Conservation (phyloP, 2,113 vertebrate genomes). For the Spilogale gracilis region DNA sequence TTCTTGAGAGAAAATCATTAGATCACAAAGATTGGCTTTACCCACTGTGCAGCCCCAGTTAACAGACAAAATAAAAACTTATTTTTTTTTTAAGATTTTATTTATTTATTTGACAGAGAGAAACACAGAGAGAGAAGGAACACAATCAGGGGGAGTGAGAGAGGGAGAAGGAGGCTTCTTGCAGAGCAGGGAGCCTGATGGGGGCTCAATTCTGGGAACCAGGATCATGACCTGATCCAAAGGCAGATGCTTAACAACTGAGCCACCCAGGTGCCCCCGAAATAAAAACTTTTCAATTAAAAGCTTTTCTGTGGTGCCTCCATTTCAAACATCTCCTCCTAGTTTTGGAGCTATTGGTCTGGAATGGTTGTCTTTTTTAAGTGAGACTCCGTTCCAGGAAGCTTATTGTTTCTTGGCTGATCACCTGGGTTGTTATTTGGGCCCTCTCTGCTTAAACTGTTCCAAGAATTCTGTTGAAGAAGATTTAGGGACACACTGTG, state of each 20-base stretch:
- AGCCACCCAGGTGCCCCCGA: not conserved
- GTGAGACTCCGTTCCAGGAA: not conserved
- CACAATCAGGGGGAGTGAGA: too few species aligned
- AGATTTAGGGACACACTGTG: not conserved
- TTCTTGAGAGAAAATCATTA: constrained; percentile 43
- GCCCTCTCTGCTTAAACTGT: not conserved
- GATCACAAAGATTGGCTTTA: constrained; percentile 9
- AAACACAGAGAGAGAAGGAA: too few species aligned
- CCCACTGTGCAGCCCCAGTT: not conserved
- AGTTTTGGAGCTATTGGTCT: not conserved
- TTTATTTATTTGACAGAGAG: too few species aligned
- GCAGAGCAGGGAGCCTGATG: too few species aligned
- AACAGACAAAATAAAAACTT: constrained; percentile 35
- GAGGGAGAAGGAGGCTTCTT: too few species aligned
- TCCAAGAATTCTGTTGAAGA: constrained; percentile 33
- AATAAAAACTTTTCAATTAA: constrained; percentile 34
- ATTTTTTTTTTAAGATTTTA: too few species aligned
- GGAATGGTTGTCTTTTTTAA: not conserved
- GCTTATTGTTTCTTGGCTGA: not conserved
- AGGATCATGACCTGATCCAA: too few species aligned
- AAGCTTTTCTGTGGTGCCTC: not conserved
- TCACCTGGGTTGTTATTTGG: not conserved
- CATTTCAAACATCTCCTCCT: not conserved
- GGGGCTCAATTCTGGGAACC: too few species aligned
- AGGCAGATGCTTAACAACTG: too few species aligned